A percentile compares a stretch with the other conserved stretches of the same genome.
Conservation (phyloP, 1,140 invertebrate species). For the Amphibalanus amphitrite region DNA sequence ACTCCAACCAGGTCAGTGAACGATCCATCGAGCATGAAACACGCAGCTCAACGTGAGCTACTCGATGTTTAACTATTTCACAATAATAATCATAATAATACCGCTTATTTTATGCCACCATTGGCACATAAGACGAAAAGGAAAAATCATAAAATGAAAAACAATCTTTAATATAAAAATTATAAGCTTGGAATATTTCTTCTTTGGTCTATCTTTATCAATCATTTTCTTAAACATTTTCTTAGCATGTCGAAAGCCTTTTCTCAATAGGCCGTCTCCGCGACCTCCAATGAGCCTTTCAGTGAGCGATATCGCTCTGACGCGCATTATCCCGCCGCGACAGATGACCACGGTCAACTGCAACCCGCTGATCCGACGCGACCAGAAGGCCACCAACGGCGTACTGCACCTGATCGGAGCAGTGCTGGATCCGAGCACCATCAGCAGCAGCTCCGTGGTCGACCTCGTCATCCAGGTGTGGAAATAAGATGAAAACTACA, state of each 20-base stretch:
- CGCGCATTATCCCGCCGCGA: background rate
- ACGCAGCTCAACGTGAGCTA: slow-evolving; percentile 5
- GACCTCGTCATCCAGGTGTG: slow-evolving; percentile 18
- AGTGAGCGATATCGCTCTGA: too few species aligned
- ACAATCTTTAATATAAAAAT: too few species aligned
- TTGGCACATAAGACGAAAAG: too few species aligned
- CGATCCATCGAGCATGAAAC: too few species aligned
- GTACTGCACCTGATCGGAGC: slow-evolving; percentile 48
- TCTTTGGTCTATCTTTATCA: background rate
- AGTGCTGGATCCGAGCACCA: slow-evolving; percentile 37
- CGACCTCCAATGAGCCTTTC: too few species aligned
- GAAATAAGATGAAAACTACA: too few species aligned
- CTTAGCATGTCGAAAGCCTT: too few species aligned
- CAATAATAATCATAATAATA: too few species aligned
- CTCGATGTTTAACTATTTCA: slow-evolving; percentile 1
- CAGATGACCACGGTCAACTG: slow-evolving; percentile 39
- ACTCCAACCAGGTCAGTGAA: slow-evolving; percentile 31
- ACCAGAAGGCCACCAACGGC: slow-evolving; percentile 43
- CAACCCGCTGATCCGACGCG: slow-evolving; percentile 30
- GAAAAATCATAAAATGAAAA: too few species aligned
- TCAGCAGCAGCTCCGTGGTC: slow-evolving; percentile 14
- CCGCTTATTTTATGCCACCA: too few species aligned
- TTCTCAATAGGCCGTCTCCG: too few species aligned
- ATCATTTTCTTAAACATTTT: too few species aligned
- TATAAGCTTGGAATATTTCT: background rate